These are phyloP conservation scores for Nicator chloris DNA, from an alignment of 2,113 vertebrate genomes.

Conservation along the genomic window DNA sequence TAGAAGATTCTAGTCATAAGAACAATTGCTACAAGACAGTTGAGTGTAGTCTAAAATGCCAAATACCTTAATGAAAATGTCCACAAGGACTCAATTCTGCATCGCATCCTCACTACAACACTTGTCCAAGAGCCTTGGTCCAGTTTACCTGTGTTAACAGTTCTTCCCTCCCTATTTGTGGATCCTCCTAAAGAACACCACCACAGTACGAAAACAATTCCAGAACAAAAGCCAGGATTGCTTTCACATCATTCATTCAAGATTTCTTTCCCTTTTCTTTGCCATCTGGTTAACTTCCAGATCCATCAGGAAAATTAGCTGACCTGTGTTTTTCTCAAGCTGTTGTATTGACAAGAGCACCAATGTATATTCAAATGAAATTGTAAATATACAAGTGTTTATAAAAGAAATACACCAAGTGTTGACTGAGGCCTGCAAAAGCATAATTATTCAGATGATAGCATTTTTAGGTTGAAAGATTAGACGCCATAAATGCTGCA, in stretches of 20 bases:
- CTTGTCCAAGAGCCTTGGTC: neutral
- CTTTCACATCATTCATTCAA: neutral
- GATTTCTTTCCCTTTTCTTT: neutral
- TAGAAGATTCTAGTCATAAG: neutral
- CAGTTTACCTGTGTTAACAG: neutral
- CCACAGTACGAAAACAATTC: neutral
- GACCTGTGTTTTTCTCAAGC: neutral
- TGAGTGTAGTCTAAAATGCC: neutral
- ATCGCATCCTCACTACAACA: neutral
- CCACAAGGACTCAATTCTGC: neutral
- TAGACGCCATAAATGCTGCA: neutral
- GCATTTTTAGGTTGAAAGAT: neutral
- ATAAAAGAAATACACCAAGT: neutral
- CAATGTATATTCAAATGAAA: accelerated
- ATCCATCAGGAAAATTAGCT: accelerated
- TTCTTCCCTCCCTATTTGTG: neutral
- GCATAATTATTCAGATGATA: neutral
- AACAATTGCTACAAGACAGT: neutral
- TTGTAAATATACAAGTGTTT: accelerated
- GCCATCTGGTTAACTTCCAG: neutral
- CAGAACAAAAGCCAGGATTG: neutral
- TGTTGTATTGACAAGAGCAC: neutral
- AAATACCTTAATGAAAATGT: neutral
- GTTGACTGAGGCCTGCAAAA: neutral
- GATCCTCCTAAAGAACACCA: accelerated